These are phyloP conservation scores for Choristoneura fumiferana DNA, from an alignment of 1,140 invertebrate genomes.

Conservation along the genomic window DNA sequence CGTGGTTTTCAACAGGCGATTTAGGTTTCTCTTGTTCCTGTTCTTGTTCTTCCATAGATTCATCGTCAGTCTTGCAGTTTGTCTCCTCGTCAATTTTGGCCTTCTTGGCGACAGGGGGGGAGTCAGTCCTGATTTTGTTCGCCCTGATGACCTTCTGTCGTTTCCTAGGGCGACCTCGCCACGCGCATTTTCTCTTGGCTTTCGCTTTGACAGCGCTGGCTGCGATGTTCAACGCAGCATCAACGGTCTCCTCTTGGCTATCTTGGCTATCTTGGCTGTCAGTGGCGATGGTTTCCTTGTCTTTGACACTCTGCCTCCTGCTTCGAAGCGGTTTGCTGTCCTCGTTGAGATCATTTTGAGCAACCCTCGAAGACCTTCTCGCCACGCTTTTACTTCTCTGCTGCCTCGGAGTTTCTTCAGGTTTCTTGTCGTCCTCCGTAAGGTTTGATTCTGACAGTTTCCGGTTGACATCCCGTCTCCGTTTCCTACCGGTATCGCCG, in stretches of 20 bases:
- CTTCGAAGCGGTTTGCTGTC: constrained; percentile 45
- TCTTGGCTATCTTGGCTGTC: constrained; percentile 76
- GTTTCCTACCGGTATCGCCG: constrained; percentile 52
- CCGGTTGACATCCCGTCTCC: constrained; percentile 57
- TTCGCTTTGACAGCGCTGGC: constrained; percentile 50
- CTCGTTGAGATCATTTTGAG: constrained; percentile 65
- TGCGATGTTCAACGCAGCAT: constrained; percentile 28
- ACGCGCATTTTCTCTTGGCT: constrained; percentile 66
- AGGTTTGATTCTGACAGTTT: constrained; percentile 59
- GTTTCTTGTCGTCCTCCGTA: constrained; percentile 45
- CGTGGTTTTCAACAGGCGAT: constrained; percentile 26
- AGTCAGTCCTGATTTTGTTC: constrained; percentile 30
- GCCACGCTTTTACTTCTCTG: constrained; percentile 72
- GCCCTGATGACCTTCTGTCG: constrained; percentile 44
- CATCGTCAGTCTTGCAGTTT: constrained; percentile 49
- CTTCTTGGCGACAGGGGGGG: constrained; percentile 57
- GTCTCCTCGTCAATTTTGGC: constrained; percentile 43
- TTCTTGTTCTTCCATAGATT: constrained; percentile 43
- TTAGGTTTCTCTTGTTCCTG: constrained; percentile 37
- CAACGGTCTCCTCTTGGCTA: constrained; percentile 58
- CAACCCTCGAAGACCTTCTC: constrained; percentile 56
- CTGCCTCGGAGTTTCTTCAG: constrained; percentile 50
- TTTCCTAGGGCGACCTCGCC: constrained; percentile 52
- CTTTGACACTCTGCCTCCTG: constrained; percentile 52
- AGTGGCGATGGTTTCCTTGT: constrained; percentile 47